Evolutionary conservation across 2,888 invertebrate genomes (phyloP).

Genomic region (Agonopterix arenella): DNA sequence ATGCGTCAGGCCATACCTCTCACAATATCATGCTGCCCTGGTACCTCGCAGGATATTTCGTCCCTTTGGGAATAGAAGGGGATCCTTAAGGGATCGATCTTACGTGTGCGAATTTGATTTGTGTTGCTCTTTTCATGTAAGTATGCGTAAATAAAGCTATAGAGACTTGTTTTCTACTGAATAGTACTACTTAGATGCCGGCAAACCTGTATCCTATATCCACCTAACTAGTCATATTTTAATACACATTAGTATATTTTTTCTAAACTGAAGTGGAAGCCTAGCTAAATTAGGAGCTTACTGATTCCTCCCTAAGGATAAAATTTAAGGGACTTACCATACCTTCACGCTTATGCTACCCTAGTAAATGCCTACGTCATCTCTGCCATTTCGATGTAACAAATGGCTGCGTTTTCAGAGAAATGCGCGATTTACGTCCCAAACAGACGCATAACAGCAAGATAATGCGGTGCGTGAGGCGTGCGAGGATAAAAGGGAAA

Average conservation of each 20-base stretch:
- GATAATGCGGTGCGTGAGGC: neutral
- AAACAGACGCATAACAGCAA: slow-evolving; percentile 5
- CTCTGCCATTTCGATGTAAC: slow-evolving; percentile 49
- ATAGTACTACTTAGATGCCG: too few relatives aligned
- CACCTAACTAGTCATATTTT: too few relatives aligned
- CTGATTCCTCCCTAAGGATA: neutral
- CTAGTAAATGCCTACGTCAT: slow-evolving; percentile 46
- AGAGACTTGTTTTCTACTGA: too few relatives aligned
- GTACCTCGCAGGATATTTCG: slow-evolving; percentile 75
- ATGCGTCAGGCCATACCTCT: slow-evolving; percentile 44
- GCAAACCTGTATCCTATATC: too few relatives aligned
- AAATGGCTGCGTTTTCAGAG: slow-evolving; percentile 27
- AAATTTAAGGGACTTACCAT: neutral
- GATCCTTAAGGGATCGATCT: slow-evolving; percentile 46
- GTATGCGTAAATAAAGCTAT: too few relatives aligned
- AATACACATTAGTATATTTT: too few relatives aligned
- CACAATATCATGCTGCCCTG: slow-evolving; percentile 56
- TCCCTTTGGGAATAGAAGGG: slow-evolving; percentile 72
- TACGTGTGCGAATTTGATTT: too few relatives aligned
- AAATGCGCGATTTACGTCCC: slow-evolving; percentile 9
- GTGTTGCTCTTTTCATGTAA: too few relatives aligned
- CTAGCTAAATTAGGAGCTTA: too few relatives aligned
- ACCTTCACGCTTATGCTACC: slow-evolving; percentile 28
- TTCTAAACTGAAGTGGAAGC: too few relatives aligned
- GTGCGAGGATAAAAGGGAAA: slow-evolving; percentile 30